Evolutionary conservation across 2,888 invertebrate species (phyloP), one percentile per base, ranked within the genome.

Genomic region (Eupithecia tripunctaria): DNA sequence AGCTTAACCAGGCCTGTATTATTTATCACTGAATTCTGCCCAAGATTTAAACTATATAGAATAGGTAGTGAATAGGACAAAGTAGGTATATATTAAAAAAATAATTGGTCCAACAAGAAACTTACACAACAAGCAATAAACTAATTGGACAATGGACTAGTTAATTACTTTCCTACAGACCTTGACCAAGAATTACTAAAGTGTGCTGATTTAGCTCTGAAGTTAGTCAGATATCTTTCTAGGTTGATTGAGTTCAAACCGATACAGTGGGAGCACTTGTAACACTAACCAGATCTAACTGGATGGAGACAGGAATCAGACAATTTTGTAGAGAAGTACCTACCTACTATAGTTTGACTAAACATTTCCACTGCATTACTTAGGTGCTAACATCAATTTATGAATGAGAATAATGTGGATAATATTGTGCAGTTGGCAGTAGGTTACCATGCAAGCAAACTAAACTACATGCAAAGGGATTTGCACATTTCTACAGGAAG

Each of bases 391-490:
- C 21, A 51, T 51, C 21, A 56, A 56, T 29, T 60, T 18, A 60
- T 60, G 29, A 29, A 63, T 21, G n/a, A 36, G 10, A 29, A 32
- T 32, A 3, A 36, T 36, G 21, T 64, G 7, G 21, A 41, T 38
- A 27, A 32, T 47, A 36, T 51, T 43, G 36, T 56, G 59, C 38
- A 32, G 27, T 65, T 72, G 32, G 47, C 70, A 73, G 68, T 76
- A 62, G 63, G 72, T 78, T 74, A 73, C 69, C 80, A 79, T 80
- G 80, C 80, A 76, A 83, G 82, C 82, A 76, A 76, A 74, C 75
- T 74, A 76, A 76, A 74, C 75, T 74, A 72, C 79, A 81, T 82
- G 83, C 82, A 41, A 67, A 74, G 81, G 67, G 56, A 66, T 72
- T 70, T 73, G 67, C 67, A 72, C 51, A 36, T 74, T 67, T 68